Percentiles rank a stretch among this genome's conserved stretches.
Conservation (phyloP, 92 coral and sea anemone species). For the Parazoanthus atlanticus region DNA sequence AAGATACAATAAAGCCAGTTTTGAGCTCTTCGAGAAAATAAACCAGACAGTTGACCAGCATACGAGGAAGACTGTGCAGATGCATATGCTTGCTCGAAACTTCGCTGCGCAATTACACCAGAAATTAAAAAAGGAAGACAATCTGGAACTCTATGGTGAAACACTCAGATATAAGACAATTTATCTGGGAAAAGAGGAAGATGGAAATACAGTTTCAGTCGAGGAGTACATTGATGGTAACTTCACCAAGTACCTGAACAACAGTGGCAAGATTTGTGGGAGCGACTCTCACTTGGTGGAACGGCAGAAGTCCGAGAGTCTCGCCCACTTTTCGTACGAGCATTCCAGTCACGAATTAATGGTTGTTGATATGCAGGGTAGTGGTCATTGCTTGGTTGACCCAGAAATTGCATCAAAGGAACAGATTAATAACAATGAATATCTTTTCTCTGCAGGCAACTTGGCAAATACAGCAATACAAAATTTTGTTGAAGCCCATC, state of each 20-base stretch:
- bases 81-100: slow-evolving; percentile 26
- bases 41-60: neutral
- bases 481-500: slow-evolving; percentile 39
- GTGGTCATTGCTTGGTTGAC: slow-evolving; percentile 49
- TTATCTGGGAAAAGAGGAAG: slow-evolving; percentile 48
- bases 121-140: slow-evolving; percentile 11
- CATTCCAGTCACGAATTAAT: slow-evolving; percentile 26
- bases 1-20: neutral
- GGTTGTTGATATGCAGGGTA: slow-evolving; percentile 51
- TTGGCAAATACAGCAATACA: slow-evolving; percentile 23
- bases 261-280: slow-evolving; percentile 46
- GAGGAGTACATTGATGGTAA: slow-evolving; percentile 48
- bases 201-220: slow-evolving; percentile 41
- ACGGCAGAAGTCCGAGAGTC: slow-evolving; percentile 50
- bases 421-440: slow-evolving; percentile 15
- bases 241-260: slow-evolving; percentile 44
- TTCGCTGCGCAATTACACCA: slow-evolving; percentile 18
- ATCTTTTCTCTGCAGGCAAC: slow-evolving; percentile 24
- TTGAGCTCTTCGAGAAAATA: neutral
- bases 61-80: neutral
- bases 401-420: slow-evolving; percentile 41
- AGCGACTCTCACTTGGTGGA: neutral
- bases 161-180: slow-evolving; percentile 33
- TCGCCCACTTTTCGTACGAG: slow-evolving; percentile 46
- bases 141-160: slow-evolving; percentile 37